Conservation (phyloP, 2,797 vertebrate species). For the Phataginus tetradactyla region DNA sequence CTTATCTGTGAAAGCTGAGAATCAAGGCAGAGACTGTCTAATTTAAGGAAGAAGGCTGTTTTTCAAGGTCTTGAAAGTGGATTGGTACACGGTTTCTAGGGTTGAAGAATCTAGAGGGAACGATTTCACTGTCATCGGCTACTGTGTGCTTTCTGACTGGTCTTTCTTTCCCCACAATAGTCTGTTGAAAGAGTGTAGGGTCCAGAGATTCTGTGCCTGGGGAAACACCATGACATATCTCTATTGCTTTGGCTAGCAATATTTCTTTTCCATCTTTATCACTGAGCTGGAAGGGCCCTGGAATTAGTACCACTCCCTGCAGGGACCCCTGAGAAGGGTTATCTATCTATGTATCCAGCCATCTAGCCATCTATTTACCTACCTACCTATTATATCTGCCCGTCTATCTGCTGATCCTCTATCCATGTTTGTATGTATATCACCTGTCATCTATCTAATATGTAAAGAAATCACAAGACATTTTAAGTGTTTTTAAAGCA, state of each 20-base stretch:
- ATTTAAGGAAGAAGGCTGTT: no score
- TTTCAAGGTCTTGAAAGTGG: no score
- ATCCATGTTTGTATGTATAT: no score
- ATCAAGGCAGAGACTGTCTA: background rate
- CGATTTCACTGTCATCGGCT: no score
- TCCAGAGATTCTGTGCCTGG: background rate
- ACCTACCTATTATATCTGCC: no score
- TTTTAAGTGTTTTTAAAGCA: background rate
- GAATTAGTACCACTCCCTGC: accelerated
- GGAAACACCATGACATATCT: background rate
- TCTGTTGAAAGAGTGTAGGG: no score
- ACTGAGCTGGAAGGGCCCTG: background rate
- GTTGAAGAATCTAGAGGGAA: background rate
- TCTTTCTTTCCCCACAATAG: background rate
- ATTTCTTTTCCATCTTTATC: background rate
- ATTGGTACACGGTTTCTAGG: accelerated
- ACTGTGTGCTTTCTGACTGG: no score
- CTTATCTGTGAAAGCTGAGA: background rate
- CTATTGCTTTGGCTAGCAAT: background rate
- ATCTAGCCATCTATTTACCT: no score
- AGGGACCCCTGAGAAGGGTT: no score
- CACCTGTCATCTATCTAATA: background rate
- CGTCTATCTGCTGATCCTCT: no score
- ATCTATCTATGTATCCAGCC: no score
- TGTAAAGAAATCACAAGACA: background rate